Conservation (phyloP, 2,113 vertebrate genomes). For the Nibea albiflora region DNA sequence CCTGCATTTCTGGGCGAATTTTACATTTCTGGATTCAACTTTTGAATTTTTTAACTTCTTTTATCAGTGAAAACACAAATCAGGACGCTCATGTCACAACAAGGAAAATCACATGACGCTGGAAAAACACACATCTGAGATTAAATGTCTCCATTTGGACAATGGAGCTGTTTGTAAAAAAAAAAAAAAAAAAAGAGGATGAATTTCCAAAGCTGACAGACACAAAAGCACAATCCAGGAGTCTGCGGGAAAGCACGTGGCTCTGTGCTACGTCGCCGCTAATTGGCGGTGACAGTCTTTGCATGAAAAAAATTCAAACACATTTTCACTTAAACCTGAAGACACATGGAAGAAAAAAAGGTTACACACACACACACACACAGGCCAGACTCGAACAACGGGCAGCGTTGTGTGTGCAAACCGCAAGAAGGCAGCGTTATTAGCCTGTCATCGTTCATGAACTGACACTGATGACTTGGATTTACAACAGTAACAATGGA, state of each 20-base stretch:
- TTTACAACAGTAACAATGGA: neutral
- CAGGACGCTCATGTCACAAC: neutral
- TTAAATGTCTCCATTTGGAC: neutral
- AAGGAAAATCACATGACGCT: neutral
- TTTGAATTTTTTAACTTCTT: neutral
- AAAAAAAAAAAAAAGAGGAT: neutral
- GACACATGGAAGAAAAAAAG: neutral
- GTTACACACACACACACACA: neutral
- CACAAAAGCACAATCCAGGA: neutral
- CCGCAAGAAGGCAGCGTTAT: neutral
- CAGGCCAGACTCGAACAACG: too few species aligned
- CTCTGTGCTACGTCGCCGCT: neutral
- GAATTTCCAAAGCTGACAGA: constrained; percentile 8
- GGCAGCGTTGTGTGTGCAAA: neutral
- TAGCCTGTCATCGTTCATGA: neutral
- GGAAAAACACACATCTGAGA: neutral
- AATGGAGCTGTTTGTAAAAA: neutral
- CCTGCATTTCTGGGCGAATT: neutral
- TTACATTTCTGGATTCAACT: neutral
- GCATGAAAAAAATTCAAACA: neutral
- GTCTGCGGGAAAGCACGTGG: neutral
- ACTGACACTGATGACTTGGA: neutral
- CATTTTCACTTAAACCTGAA: neutral
- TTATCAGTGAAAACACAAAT: neutral
- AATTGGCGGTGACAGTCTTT: constrained; percentile 1